Conservation (phyloP, 2,797 vertebrate species). For the Carduelis carduelis region DNA sequence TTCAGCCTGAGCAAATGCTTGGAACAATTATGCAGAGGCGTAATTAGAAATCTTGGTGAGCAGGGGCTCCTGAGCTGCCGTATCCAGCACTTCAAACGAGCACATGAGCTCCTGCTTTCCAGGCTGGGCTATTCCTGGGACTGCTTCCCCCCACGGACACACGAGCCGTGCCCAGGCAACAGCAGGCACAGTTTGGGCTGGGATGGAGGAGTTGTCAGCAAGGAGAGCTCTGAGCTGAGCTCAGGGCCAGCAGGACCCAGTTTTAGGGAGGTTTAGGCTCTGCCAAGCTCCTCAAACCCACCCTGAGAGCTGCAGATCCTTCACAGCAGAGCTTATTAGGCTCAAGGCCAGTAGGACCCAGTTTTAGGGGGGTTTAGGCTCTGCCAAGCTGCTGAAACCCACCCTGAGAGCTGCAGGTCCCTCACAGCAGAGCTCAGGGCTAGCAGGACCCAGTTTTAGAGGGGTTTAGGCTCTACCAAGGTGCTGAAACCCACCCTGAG, state of each 20-base stretch:
- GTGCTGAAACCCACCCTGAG: too few species aligned
- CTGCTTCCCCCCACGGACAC: not conserved
- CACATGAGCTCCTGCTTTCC: not conserved
- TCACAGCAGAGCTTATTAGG: not conserved
- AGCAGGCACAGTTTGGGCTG: not conserved
- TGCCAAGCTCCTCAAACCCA: fast-evolving
- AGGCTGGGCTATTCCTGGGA: not conserved
- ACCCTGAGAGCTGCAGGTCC: not conserved
- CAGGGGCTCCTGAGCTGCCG: constrained; percentile 10
- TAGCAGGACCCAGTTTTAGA: too few species aligned
- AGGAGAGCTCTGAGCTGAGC: not conserved
- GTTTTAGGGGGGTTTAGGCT: not conserved
- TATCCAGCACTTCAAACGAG: not conserved
- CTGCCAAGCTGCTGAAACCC: fast-evolving
- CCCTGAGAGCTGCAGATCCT: not conserved
- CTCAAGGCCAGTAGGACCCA: not conserved
- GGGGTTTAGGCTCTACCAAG: too few species aligned
- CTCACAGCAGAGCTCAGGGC: too few species aligned
- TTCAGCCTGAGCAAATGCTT: not conserved
- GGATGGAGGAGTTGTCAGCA: not conserved
- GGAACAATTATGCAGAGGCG: constrained; percentile 36
- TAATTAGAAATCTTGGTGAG: constrained; percentile 41
- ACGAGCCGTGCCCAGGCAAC: not conserved
- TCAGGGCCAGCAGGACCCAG: not conserved
- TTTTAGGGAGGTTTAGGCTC: not conserved